These are phyloP conservation scores for Megalops cyprinoides DNA, from an alignment of 2,797 vertebrate species.

Conservation along the genomic window DNA sequence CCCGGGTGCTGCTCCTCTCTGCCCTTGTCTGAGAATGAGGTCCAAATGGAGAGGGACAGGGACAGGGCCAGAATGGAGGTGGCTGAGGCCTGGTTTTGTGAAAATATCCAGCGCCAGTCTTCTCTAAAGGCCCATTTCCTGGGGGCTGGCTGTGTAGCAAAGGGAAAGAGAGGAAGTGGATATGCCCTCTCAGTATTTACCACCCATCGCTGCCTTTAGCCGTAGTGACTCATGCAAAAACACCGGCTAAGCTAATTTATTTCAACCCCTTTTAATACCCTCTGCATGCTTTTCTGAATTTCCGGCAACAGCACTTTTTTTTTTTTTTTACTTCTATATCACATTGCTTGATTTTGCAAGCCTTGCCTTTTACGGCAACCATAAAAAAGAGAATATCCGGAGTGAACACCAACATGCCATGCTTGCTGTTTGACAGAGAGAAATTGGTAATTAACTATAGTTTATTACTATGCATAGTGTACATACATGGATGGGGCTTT, in stretches of 20 bases:
- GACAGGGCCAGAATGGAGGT: background rate
- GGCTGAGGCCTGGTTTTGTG: conserved; percentile 24
- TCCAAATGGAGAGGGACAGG: background rate
- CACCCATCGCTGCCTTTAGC: conserved; percentile 61
- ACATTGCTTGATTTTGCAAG: conserved; percentile 61
- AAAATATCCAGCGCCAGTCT: conserved; percentile 50
- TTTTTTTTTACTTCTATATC: conserved; percentile 51
- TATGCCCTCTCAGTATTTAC: conserved; percentile 46
- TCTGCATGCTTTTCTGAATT: conserved; percentile 50
- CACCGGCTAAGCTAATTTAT: conserved; percentile 65
- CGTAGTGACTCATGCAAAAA: conserved; percentile 54
- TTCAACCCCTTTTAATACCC: conserved; percentile 57
- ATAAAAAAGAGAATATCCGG: conserved; percentile 49
- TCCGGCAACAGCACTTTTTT: conserved; percentile 52
- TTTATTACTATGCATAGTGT: conserved; percentile 51
- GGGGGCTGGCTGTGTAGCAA: conserved; percentile 37
- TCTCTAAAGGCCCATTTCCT: conserved; percentile 49
- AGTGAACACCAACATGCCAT: conserved; percentile 50
- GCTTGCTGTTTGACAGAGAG: conserved; percentile 53
- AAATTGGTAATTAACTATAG: conserved; percentile 71
- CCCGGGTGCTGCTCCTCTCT: no score
- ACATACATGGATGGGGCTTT: conserved; percentile 53
- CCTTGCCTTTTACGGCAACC: conserved; percentile 22
- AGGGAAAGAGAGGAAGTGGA: conserved; percentile 47
- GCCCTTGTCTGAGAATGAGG: background rate